Base-by-base conservation (phyloP, 2,797 vertebrate genomes). In the Melanotaenia pygmaea region DNA sequence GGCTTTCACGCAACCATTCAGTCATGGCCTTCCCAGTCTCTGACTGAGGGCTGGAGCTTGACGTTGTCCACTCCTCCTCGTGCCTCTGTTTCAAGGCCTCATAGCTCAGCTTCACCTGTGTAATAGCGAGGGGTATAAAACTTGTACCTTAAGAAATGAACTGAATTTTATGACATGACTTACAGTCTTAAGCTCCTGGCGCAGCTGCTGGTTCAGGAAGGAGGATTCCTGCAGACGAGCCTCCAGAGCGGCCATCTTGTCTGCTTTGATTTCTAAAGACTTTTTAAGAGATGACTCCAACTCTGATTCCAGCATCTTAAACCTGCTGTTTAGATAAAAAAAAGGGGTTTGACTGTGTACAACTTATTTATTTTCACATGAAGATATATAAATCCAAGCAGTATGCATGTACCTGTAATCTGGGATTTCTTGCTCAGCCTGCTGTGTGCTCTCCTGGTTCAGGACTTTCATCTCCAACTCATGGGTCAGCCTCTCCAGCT, bases 191-290 rank as follows among this genome's bases (percentile, higher is more conserved):
- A 93, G 88, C 54, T 98, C 96, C 67, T 96, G 96, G 22, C 95
- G 96, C 51, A 97, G 91, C 1, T 96, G 96, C 85, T 96, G 96
- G 82, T 96, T 98, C 40, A 97, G 91, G 86, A 87, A 94, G 22
- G 95, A 95, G 3, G 96, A 97, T 81, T 98, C 96, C 87, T 95
- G 95, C 70, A 98, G 93, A 79, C 95, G 96, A 81, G 95, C 95
- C 82, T 97, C 96, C 82, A 98, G 89, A 85, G 95, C 92, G 45
- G 95, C 94, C 80, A 98, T 96, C 92, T 98, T 98, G 87, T 98
- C 96, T 59, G 97, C 96, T 93, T 98, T 97, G 86, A 98, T 96
- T 93, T 96, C 95, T 3, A 98, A 94, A 43, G 96, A 97, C 80
- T 92, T 96, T 87, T 97, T 97, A 56, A 97, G 88, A 0, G 96